phyloP scores from a whole-genome alignment of 2,113 vertebrate genomes.

The Syrrhaptes paradoxus region DNA sequence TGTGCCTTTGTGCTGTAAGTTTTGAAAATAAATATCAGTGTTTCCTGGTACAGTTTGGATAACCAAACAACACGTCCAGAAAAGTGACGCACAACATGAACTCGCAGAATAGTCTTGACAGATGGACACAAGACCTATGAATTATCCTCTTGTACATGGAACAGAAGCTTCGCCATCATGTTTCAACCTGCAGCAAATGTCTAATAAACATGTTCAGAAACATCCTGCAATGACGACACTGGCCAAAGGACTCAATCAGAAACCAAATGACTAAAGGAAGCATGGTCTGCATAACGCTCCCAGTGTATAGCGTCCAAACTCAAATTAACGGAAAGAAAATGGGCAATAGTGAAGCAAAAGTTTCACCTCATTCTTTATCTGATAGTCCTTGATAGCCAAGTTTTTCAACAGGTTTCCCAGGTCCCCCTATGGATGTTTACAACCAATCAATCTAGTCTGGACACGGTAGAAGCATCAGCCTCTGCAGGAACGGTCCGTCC shows the following conservation, averaged over 20 bases:
- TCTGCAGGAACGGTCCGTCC: conserved; percentile 19
- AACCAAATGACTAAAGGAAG: not conserved
- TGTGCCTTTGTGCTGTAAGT: not conserved
- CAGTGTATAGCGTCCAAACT: accelerated
- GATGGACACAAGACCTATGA: not conserved
- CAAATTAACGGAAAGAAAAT: not conserved
- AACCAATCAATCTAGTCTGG: not conserved
- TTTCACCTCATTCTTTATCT: not conserved
- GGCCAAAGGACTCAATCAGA: not conserved
- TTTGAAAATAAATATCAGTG: not conserved
- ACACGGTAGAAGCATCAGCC: not conserved
- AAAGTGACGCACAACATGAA: not conserved
- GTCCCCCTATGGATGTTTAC: not conserved
- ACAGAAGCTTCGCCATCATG: not conserved
- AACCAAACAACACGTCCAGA: not conserved
- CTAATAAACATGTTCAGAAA: not conserved
- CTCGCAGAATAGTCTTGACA: not conserved
- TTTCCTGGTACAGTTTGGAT: not conserved
- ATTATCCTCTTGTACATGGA: not conserved
- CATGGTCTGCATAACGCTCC: not conserved
- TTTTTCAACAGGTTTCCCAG: not conserved
- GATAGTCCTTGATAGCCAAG: not conserved
- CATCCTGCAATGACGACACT: not conserved
- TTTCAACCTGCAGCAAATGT: not conserved
- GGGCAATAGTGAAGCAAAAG: not conserved